Percentiles rank a stretch among this genome's conserved stretches.
phyloP scores from a whole-genome alignment of 2,888 invertebrate species.

The Phalera bucephala region DNA sequence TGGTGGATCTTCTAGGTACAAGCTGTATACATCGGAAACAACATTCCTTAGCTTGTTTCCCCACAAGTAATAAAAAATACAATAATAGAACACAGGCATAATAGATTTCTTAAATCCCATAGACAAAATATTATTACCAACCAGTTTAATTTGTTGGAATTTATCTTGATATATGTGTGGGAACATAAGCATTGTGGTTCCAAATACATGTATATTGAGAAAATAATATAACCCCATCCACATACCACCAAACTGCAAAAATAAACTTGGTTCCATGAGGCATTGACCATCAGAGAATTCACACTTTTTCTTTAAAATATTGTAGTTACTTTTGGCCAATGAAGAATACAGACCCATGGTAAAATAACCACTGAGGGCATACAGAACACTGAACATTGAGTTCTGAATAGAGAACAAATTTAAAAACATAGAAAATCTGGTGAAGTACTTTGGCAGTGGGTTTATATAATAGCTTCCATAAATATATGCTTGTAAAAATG shows the following conservation, averaged over 20 bases:
- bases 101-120: constrained; percentile 83
- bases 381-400: constrained; percentile 78
- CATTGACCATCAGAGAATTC: constrained; percentile 76
- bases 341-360: constrained; percentile 88
- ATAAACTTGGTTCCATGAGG: constrained; percentile 86
- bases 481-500: constrained; percentile 88
- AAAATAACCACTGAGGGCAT: constrained; percentile 85
- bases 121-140: constrained; percentile 81
- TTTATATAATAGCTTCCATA: constrained; percentile 87
- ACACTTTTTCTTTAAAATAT: constrained; percentile 75
- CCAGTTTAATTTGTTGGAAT: constrained; percentile 85
- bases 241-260: constrained; percentile 86
- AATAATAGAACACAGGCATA: constrained; percentile 85
- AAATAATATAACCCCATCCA: constrained; percentile 86
- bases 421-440: constrained; percentile 86
- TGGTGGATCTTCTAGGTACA: constrained; percentile 78
- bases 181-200: constrained; percentile 83
- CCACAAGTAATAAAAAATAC: constrained; percentile 84
- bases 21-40: constrained; percentile 77
- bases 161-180: constrained; percentile 88
- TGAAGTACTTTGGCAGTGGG: constrained; percentile 84
- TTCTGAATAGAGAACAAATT: constrained; percentile 85
- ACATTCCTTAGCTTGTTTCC: constrained; percentile 80
- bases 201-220: constrained; percentile 79
- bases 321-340: constrained; percentile 83